These are phyloP conservation scores for Drosophila nigritarsus DNA, from an alignment of 2,888 invertebrate species.

Conservation along the genomic window DNA sequence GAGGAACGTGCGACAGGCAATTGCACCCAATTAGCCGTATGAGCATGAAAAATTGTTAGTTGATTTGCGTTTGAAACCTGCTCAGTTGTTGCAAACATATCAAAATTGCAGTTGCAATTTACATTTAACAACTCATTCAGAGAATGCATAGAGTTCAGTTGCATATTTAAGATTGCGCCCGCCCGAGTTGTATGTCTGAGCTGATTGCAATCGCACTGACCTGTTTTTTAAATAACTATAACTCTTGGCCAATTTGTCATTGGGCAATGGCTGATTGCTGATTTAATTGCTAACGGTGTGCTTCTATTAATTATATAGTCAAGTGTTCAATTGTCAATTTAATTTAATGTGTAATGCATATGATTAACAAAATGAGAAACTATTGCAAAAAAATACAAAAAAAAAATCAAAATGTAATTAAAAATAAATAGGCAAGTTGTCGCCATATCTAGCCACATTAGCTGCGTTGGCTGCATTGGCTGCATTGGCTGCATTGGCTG, in stretches of 20 bases:
- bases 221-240: neutral
- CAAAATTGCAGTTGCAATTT: constrained; percentile 5
- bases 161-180: neutral
- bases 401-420: constrained; percentile 53
- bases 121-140: constrained; percentile 10
- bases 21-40: constrained; percentile 1
- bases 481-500: neutral
- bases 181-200: neutral
- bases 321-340: constrained; percentile 66
- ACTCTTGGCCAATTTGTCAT: constrained; percentile 24
- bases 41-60: constrained; percentile 38
- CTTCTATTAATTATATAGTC: constrained; percentile 40
- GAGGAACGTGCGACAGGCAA: neutral
- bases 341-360: constrained; percentile 64
- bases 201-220: neutral
- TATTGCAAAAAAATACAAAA: constrained; percentile 29
- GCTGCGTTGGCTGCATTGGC: constrained; percentile 6
- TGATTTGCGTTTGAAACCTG: constrained; percentile 33
- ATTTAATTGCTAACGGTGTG: constrained; percentile 32
- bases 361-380: constrained; percentile 36
- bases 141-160: neutral
- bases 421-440: constrained; percentile 55
- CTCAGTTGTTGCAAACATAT: constrained; percentile 20
- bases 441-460: constrained; percentile 21
- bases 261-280: constrained; percentile 51